Percentiles rank a stretch among this genome's conserved stretches.
phyloP scores from a whole-genome alignment of 2,888 invertebrate species.

The Nephrocerus scutellatus region DNA sequence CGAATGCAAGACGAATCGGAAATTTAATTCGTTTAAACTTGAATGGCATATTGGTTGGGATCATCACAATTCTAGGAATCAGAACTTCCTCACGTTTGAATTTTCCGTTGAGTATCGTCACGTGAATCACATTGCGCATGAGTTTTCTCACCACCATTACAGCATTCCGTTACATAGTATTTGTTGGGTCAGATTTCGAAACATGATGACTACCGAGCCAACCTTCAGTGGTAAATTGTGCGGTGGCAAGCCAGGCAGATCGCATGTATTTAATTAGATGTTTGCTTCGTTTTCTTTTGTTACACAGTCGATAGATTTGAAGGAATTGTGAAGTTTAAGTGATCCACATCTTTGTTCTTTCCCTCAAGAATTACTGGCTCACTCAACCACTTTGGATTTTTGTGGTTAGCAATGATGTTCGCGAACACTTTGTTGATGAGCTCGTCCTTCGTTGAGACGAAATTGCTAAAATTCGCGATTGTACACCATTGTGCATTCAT shows the following conservation, averaged over 20 bases:
- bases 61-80: constrained; percentile 27
- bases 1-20: constrained; percentile 21
- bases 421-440: no score
- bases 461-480: no score
- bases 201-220: constrained; percentile 27
- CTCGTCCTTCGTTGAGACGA: no score
- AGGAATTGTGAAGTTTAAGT: no score
- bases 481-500: no score
- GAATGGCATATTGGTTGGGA: constrained; percentile 31
- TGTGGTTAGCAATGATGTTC: no score
- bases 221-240: constrained; percentile 25
- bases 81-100: constrained; percentile 24
- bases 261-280: constrained; percentile 2
- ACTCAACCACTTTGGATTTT: no score
- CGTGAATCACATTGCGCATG: constrained; percentile 28
- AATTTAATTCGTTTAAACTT: constrained; percentile 35
- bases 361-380: no score
- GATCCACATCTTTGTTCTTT: no score
- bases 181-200: constrained; percentile 28
- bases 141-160: constrained; percentile 26
- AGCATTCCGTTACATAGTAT: constrained; percentile 29
- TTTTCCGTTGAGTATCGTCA: constrained; percentile 21
- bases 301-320: no score
- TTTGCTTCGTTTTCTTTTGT: constrained; percentile 1
- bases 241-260: constrained; percentile 17